These are phyloP conservation scores for Cyanistes caeruleus DNA, from an alignment of 2,113 vertebrate species.

Conservation along the genomic window DNA sequence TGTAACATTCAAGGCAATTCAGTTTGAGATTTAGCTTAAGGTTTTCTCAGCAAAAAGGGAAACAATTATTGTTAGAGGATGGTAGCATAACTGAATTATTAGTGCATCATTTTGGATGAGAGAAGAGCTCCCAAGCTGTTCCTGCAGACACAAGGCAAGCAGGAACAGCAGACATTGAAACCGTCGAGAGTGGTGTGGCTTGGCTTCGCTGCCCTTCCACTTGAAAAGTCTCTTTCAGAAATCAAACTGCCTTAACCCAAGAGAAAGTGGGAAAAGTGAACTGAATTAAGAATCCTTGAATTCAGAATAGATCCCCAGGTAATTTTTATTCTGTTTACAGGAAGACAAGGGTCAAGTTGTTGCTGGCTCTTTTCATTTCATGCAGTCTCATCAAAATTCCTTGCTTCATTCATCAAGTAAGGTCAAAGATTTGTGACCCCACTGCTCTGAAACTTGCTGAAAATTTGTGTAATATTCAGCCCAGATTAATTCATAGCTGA, in stretches of 20 bases:
- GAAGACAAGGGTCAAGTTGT: neutral
- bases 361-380: neutral
- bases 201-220: neutral
- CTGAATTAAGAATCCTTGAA: neutral
- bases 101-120: neutral
- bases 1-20: neutral
- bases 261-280: neutral
- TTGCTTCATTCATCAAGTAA: neutral
- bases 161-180: rapidly evolving
- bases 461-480: neutral
- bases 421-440: neutral
- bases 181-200: rapidly evolving
- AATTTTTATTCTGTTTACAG: neutral
- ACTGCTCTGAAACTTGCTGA: neutral
- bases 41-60: neutral
- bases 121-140: neutral
- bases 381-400: neutral
- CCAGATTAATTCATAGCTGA: conserved; percentile 2
- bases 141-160: rapidly evolving
- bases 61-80: neutral
- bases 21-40: neutral
- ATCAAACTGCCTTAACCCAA: neutral
- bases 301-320: neutral
- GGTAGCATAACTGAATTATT: neutral
- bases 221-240: neutral